Percentiles rank a stretch among this genome's conserved stretches.
phyloP scores from a whole-genome alignment of 1,140 invertebrate species.

The Papilio glaucus region DNA sequence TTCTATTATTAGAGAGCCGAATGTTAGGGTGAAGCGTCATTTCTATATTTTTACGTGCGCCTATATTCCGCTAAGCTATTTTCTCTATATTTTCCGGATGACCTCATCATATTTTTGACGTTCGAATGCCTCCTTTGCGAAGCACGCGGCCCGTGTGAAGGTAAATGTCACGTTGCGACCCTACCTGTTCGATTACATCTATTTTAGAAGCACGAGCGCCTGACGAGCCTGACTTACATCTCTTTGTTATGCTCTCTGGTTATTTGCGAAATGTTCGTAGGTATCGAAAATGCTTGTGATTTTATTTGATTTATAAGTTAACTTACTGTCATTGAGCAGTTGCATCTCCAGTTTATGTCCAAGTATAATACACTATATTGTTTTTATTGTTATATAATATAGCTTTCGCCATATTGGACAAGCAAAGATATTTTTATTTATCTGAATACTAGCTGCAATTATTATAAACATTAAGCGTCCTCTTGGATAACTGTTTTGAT shows the following conservation, averaged over 20 bases:
- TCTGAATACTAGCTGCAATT: too few species aligned
- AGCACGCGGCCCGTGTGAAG: conserved; percentile 50
- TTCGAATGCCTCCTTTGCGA: conserved; percentile 52
- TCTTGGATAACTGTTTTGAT: too few species aligned
- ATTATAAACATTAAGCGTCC: too few species aligned
- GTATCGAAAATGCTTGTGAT: conserved; percentile 21
- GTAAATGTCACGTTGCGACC: conserved; percentile 58
- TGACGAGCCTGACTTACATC: conserved; percentile 8
- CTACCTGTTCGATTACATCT: conserved; percentile 43
- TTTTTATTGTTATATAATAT: background rate
- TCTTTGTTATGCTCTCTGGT: conserved; percentile 23
- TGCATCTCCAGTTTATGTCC: background rate
- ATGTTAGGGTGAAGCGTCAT: conserved; percentile 12
- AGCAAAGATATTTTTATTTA: too few species aligned
- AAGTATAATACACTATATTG: background rate
- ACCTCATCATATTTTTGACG: conserved; percentile 61
- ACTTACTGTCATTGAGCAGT: background rate
- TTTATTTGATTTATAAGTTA: conserved; percentile 1
- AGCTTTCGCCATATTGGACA: background rate
- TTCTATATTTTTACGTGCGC: conserved; percentile 14
- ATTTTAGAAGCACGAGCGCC: conserved; percentile 35
- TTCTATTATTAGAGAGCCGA: conserved; percentile 47
- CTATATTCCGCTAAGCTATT: conserved; percentile 14
- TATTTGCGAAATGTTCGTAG: conserved; percentile 33
- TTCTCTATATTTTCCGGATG: conserved; percentile 51